phyloP scores from a whole-genome alignment of 1,140 invertebrate genomes.

The Protaetia brevitarsis region DNA sequence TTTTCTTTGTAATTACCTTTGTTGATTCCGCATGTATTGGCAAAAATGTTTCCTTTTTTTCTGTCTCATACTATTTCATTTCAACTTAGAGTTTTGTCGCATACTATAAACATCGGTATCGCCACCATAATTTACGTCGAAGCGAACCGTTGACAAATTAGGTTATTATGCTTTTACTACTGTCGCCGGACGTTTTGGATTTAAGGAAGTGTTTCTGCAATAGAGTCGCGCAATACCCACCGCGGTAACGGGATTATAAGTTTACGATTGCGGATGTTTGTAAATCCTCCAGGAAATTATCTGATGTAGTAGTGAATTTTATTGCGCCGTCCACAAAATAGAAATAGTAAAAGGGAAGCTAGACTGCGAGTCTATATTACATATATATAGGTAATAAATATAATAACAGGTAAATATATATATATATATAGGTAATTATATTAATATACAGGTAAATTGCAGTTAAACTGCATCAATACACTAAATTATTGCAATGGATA shows the following conservation, averaged over 20 bases:
- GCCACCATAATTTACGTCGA: not conserved
- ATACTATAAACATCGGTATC: slow-evolving; percentile 4
- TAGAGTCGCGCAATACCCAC: slow-evolving; percentile 21
- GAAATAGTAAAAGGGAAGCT: slow-evolving; percentile 4
- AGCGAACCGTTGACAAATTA: slow-evolving; percentile 26
- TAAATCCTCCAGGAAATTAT: slow-evolving; percentile 33
- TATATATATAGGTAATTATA: no score
- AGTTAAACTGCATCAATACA: no score
- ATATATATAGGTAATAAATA: no score
- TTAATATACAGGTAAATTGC: no score
- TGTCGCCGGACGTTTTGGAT: slow-evolving; percentile 22
- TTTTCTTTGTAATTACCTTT: no score
- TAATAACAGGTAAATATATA: no score
- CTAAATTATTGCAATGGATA: no score
- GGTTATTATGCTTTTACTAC: slow-evolving; percentile 29
- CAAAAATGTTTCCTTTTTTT: no score
- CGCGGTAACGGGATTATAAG: slow-evolving; percentile 32
- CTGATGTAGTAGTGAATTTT: slow-evolving; percentile 25
- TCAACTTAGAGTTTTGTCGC: not conserved
- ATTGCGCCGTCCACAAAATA: slow-evolving; percentile 7
- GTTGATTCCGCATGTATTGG: no score
- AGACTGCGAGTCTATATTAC: no score
- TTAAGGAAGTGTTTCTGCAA: slow-evolving; percentile 27
- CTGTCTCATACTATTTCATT: no score
- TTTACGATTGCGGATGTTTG: slow-evolving; percentile 30